phyloP scores from a whole-genome alignment of 2,113 vertebrate genomes.

The Elachura formosa region DNA sequence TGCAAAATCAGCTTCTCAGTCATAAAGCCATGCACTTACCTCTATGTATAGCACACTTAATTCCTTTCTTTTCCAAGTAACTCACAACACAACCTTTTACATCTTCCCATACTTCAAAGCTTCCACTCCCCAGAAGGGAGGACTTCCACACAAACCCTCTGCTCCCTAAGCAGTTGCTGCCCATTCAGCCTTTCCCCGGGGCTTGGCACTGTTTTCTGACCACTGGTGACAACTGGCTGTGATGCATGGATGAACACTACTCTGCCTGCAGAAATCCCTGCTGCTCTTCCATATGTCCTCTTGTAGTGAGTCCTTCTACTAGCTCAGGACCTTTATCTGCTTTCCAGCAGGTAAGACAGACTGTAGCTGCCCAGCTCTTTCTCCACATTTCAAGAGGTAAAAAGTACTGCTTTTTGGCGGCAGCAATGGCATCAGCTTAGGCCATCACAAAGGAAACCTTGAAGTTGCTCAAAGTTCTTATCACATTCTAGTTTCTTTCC shows the following conservation, averaged over 20 bases:
- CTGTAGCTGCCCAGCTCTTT: neutral
- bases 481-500: neutral
- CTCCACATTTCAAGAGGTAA: neutral
- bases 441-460: neutral
- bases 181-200: neutral
- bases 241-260: neutral
- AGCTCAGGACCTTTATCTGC: neutral
- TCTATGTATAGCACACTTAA: neutral
- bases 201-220: neutral
- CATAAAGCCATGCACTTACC: neutral
- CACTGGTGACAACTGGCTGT: neutral
- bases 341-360: neutral
- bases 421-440: neutral
- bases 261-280: slow-evolving; percentile 16
- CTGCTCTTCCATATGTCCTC: neutral
- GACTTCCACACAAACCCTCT: neutral
- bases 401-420: neutral
- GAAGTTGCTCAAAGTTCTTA: neutral
- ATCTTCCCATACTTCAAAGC: neutral
- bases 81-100: neutral
- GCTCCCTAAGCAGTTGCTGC: neutral
- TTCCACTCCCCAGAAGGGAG: neutral
- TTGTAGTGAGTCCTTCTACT: neutral
- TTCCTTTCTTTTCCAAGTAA: neutral
- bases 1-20: neutral